Evolutionary conservation across 2,888 invertebrate genomes (phyloP).

Genomic region (Tiliacea aurago): DNA sequence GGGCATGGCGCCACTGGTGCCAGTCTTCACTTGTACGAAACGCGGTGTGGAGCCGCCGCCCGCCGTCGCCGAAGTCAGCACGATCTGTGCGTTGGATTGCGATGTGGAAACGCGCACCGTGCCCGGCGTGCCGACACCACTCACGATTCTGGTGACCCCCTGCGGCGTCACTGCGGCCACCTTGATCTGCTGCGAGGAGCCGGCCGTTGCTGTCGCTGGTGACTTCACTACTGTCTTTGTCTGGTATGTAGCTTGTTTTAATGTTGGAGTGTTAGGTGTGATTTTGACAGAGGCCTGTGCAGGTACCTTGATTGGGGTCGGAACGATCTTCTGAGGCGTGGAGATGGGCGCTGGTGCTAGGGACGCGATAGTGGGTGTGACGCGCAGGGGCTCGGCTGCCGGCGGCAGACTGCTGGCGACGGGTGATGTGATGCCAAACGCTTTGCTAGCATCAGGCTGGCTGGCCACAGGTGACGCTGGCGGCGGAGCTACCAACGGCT

Average conservation of each 20-base stretch:
- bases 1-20: slow-evolving; percentile 78
- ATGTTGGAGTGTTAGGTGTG: slow-evolving; percentile 80
- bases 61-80: slow-evolving; percentile 76
- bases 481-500: slow-evolving; percentile 85
- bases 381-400: slow-evolving; percentile 71
- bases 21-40: slow-evolving; percentile 86
- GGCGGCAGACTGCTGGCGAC: slow-evolving; percentile 67
- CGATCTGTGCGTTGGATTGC: slow-evolving; percentile 83
- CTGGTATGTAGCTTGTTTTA: slow-evolving; percentile 83
- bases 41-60: slow-evolving; percentile 81
- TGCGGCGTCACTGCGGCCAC: slow-evolving; percentile 85
- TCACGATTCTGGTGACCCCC: slow-evolving; percentile 86
- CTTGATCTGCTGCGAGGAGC: slow-evolving; percentile 85
- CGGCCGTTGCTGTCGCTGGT: slow-evolving; percentile 77
- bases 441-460: slow-evolving; percentile 82
- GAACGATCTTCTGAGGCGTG: slow-evolving; percentile 84
- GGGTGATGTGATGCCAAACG: slow-evolving; percentile 82
- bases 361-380: slow-evolving; percentile 75
- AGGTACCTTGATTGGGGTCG: slow-evolving; percentile 80
- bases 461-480: slow-evolving; percentile 82
- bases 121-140: slow-evolving; percentile 81
- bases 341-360: slow-evolving; percentile 75
- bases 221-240: slow-evolving; percentile 80
- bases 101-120: slow-evolving; percentile 84
- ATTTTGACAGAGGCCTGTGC: slow-evolving; percentile 83